Conservation (phyloP, 2,888 invertebrate genomes). For the Phragmatobia fuliginosa region DNA sequence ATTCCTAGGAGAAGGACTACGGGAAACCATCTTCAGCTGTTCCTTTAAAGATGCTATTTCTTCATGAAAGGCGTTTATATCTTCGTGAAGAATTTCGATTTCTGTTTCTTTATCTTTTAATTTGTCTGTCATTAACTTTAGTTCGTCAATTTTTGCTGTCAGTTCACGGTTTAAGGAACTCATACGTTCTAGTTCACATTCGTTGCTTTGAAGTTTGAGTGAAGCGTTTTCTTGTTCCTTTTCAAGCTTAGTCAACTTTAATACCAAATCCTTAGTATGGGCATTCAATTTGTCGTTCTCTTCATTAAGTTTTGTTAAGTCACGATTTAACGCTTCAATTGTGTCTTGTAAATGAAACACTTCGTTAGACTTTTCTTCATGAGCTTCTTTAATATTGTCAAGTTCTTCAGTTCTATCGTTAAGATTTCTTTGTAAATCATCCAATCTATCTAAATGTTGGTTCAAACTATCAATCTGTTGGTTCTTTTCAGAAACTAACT, state of each 20-base stretch:
- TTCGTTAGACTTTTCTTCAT: constrained; percentile 79
- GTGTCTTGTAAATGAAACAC: constrained; percentile 76
- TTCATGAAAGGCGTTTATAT: constrained; percentile 81
- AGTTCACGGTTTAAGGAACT: constrained; percentile 75
- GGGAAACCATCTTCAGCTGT: constrained; percentile 78
- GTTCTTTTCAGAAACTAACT: constrained; percentile 85
- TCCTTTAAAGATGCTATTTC: constrained; percentile 81
- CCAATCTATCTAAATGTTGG: constrained; percentile 80
- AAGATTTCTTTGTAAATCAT: constrained; percentile 81
- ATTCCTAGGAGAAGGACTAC: constrained; percentile 87
- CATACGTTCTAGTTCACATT: constrained; percentile 72
- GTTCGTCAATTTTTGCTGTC: constrained; percentile 74
- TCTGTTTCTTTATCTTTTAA: constrained; percentile 85
- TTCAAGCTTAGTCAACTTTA: constrained; percentile 75
- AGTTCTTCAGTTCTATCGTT: constrained; percentile 83
- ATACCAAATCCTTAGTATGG: constrained; percentile 73
- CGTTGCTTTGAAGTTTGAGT: constrained; percentile 74
- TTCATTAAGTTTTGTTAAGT: constrained; percentile 74
- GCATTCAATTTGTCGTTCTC: constrained; percentile 75
- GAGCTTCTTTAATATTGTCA: constrained; percentile 78
- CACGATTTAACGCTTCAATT: constrained; percentile 68
- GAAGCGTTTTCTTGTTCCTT: constrained; percentile 81
- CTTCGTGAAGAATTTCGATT: constrained; percentile 84
- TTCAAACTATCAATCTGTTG: constrained; percentile 84
- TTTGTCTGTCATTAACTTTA: constrained; percentile 75